Evolutionary conservation across 2,113 vertebrate species (phyloP).

Genomic region (Paralichthys olivaceus): DNA sequence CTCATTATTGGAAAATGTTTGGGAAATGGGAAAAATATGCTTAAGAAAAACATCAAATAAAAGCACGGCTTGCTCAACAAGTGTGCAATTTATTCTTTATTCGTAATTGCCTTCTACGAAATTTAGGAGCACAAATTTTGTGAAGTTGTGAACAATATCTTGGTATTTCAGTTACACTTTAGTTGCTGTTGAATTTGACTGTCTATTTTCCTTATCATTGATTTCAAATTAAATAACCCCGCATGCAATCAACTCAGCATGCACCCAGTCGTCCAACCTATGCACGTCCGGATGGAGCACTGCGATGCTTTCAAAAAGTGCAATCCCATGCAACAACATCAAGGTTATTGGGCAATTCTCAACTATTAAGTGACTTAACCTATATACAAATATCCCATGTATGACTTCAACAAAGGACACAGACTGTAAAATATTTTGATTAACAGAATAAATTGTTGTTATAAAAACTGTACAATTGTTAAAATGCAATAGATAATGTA

Average conservation of each 20-base stretch:
- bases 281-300: constrained; percentile 5
- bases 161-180: constrained; percentile 6
- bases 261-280: constrained; percentile 8
- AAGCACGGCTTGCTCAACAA: not conserved
- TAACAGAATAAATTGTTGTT: too few species aligned
- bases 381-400: too few species aligned
- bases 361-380: too few species aligned
- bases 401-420: not conserved
- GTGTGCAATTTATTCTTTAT: not conserved
- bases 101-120: not conserved
- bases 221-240: constrained; percentile 31
- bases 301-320: not conserved
- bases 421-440: too few species aligned
- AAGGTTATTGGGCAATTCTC: too few species aligned
- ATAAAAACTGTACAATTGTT: too few species aligned
- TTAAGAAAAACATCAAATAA: not conserved
- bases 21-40: not conserved
- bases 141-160: constrained; percentile 20
- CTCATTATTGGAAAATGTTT: constrained; percentile 5
- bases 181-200: not conserved
- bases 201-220: constrained; percentile 32
- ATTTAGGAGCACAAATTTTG: not conserved
- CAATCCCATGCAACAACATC: not conserved
- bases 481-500: too few species aligned
- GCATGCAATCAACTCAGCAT: constrained; percentile 12